Evolutionary conservation across 2,113 vertebrate species (phyloP), one percentile per base, ranked within the genome.

Genomic region (Tupaia tana): DNA sequence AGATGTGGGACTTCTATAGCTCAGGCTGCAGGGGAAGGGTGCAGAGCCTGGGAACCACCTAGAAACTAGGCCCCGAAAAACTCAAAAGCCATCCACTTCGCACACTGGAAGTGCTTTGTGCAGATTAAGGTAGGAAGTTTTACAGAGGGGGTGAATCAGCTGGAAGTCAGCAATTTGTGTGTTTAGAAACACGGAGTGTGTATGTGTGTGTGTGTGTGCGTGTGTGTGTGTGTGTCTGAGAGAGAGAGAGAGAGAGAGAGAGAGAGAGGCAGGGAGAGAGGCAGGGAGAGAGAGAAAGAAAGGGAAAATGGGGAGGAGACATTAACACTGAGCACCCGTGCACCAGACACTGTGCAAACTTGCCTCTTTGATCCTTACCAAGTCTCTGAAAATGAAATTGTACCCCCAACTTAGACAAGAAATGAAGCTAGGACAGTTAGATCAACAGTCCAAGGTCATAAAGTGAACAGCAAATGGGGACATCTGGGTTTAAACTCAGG

Each of bases 61-160:
- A 77, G 93, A 74, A 63, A 83, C 58, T 0, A 83, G 90, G 7
- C 61, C 88, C 66, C 87, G 10, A 82, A 58, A 92, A 78, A 77
- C 19, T 52, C 77, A 15, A 79, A 64, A 85, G 52, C 8, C 18
- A 29, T 11, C 78, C 69, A 19, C 4, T 69, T 58, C 29, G 59
- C 78, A 71, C 4, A 61, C 0, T 31, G 58, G 52, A 73, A 79
- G 31, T 10, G 20, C 24, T 29, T 4, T 52, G 9, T 59, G 80
- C 66, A 86, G 70, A 43, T 63, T 6, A 64, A 43, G 18, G 27
- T 3, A 4, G n/a, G 43, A 56, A 15, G 8, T 29, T 29, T 92
- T 9, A 1, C 43, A 67, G 52, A n/a, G 52, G 52, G 20, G 11
- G 12, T 29, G 13, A 89, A 63, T 52, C 10, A n/a, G 34, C 59